Evolutionary conservation across 1,140 invertebrate species (phyloP).

Genomic region (Leptinotarsa lineolata): DNA sequence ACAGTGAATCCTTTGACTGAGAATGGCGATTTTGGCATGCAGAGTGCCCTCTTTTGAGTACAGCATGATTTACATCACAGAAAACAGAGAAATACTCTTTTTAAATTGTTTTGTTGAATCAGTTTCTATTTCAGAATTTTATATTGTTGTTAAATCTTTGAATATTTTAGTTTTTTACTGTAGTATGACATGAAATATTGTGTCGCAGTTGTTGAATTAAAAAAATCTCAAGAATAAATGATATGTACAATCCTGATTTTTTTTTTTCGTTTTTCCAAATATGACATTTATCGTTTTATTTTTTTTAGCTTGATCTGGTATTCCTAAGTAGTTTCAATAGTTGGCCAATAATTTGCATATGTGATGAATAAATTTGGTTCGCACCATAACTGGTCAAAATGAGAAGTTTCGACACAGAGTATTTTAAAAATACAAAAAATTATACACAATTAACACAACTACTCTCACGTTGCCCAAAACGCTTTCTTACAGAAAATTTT

Average conservation of each 20-base stretch:
- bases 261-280: neutral
- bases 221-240: slow-evolving; percentile 9
- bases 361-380: no score
- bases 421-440: no score
- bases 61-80: slow-evolving; percentile 37
- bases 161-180: slow-evolving; percentile 29
- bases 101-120: slow-evolving; percentile 30
- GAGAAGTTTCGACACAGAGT: no score
- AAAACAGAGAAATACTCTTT: slow-evolving; percentile 32
- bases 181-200: slow-evolving; percentile 1
- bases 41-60: slow-evolving; percentile 26
- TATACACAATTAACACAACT: no score
- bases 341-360: no score
- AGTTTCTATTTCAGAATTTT: slow-evolving; percentile 21
- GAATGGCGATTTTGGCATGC: slow-evolving; percentile 27
- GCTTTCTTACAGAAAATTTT: no score
- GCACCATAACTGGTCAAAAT: no score
- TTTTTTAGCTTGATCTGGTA: no score
- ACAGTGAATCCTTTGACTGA: slow-evolving; percentile 32
- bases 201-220: slow-evolving; percentile 7
- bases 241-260: slow-evolving; percentile 8
- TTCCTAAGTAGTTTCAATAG: no score
- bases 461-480: no score
- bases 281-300: no score
- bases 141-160: slow-evolving; percentile 36